phyloP scores from a whole-genome alignment of 2,797 vertebrate species.

The Vultur gryphus region DNA sequence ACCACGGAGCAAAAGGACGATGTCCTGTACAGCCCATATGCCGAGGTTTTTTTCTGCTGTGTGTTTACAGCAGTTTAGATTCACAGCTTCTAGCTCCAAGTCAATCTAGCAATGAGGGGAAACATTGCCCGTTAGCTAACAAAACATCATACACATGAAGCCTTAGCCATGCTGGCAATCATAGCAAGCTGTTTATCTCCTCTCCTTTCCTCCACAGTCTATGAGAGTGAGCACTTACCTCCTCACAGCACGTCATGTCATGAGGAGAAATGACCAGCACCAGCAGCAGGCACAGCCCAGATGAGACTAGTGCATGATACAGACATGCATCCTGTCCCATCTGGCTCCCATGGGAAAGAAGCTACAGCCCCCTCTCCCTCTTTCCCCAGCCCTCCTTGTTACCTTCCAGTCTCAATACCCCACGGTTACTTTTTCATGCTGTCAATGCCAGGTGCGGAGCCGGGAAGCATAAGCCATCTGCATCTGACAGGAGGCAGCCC shows the following conservation, averaged over 20 bases:
- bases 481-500: constrained; percentile 4
- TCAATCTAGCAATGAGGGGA: neutral
- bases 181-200: neutral
- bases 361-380: neutral
- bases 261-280: neutral
- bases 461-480: neutral
- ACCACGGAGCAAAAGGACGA: accelerated
- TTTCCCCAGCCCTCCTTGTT: neutral
- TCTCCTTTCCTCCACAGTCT: neutral
- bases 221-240: neutral
- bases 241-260: neutral
- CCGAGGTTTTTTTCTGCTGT: neutral
- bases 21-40: neutral
- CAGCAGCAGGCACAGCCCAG: neutral
- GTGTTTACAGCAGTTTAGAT: neutral
- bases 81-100: neutral
- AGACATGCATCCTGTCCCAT: neutral
- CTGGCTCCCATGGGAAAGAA: neutral
- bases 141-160: neutral
- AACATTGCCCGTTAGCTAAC: neutral
- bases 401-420: neutral
- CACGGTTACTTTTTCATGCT: neutral
- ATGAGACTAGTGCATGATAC: neutral
- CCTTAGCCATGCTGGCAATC: neutral
- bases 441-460: neutral